phyloP scores from a whole-genome alignment of 2,797 vertebrate genomes.

The Taeniopygia guttata region DNA sequence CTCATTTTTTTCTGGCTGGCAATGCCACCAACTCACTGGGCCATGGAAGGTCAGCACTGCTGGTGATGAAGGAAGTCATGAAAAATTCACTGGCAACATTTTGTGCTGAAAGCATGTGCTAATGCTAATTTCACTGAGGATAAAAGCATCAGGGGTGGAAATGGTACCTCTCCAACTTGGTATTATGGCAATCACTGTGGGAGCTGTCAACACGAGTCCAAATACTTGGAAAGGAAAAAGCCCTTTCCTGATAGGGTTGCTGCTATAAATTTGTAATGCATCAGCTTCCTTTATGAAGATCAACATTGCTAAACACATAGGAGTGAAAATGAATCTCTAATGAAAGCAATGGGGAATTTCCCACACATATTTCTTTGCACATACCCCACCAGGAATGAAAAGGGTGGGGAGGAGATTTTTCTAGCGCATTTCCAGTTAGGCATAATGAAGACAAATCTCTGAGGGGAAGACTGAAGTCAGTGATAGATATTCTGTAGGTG shows the following conservation, averaged over 20 bases:
- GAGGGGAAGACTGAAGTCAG: background rate
- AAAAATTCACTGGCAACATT: conserved; percentile 52
- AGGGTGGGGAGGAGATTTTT: background rate
- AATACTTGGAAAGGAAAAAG: conserved; percentile 8
- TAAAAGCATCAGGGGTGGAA: conserved; percentile 15
- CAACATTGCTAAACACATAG: background rate
- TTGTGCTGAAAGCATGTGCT: background rate
- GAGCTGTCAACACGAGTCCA: conserved; percentile 24
- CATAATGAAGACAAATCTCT: background rate
- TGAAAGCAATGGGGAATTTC: background rate
- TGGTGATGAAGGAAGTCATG: background rate
- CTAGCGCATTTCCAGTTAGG: background rate
- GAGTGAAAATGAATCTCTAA: conserved; percentile 8
- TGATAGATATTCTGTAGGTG: background rate
- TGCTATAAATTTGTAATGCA: background rate
- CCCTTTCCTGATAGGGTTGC: background rate
- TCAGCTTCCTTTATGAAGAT: background rate
- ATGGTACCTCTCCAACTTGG: conserved; percentile 15
- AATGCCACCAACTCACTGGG: background rate
- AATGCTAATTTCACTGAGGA: background rate
- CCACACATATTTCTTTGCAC: background rate
- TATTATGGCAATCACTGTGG: background rate
- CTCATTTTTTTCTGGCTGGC: background rate
- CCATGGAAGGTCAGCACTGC: background rate
- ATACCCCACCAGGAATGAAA: background rate